phyloP scores from a whole-genome alignment of 2,797 vertebrate species.

The Takifugu rubripes region DNA sequence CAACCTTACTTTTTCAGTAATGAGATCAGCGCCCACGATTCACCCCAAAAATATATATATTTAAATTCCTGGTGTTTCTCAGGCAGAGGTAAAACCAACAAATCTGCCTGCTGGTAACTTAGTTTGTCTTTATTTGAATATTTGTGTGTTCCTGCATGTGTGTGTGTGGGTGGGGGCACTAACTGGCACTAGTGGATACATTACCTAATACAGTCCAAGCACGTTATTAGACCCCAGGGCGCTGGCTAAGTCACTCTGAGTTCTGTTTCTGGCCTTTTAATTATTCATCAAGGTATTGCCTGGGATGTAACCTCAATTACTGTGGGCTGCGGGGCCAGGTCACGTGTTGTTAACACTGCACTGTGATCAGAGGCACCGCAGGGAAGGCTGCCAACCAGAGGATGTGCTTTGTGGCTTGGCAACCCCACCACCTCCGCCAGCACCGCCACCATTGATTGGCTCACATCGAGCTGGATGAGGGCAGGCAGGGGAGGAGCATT shows the following conservation, averaged over 20 bases:
- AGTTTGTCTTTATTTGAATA: constrained; percentile 55
- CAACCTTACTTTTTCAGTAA: constrained; percentile 31
- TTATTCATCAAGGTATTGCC: constrained; percentile 73
- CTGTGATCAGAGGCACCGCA: constrained; percentile 63
- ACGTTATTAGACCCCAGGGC: constrained; percentile 67
- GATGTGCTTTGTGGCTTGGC: constrained; percentile 68
- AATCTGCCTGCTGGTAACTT: neutral
- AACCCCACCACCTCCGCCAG: constrained; percentile 42
- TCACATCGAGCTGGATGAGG: constrained; percentile 25
- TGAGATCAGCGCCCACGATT: constrained; percentile 49
- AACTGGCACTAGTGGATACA: constrained; percentile 69
- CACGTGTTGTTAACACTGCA: constrained; percentile 63
- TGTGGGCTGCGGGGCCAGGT: constrained; percentile 67
- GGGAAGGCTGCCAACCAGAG: constrained; percentile 63
- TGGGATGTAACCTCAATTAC: constrained; percentile 74
- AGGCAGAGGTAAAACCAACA: neutral
- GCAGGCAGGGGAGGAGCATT: constrained; percentile 47
- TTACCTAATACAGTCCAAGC: constrained; percentile 67
- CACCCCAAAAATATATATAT: constrained; percentile 48
- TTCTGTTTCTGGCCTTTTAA: constrained; percentile 75
- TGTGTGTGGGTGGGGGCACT: constrained; percentile 36
- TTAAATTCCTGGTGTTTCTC: constrained; percentile 15
- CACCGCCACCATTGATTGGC: constrained; percentile 63
- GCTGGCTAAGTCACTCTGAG: constrained; percentile 61
- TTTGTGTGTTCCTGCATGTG: constrained; percentile 43